Percentiles rank a stretch among this genome's conserved stretches.
Conservation (phyloP, 2,113 vertebrate species). For the Aegypius monachus region DNA sequence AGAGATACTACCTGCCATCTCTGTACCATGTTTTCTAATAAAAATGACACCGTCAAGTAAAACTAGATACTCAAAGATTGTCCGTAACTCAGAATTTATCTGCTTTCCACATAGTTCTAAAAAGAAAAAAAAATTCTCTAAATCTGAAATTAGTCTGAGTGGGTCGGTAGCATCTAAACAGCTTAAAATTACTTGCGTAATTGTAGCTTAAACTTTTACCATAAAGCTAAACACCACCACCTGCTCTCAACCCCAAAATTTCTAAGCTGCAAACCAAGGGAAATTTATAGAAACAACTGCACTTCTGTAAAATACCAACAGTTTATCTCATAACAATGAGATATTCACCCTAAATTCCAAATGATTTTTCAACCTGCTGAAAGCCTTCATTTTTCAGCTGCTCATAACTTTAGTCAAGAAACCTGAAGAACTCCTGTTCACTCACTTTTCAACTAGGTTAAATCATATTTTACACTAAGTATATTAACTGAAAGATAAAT, state of each 20-base stretch:
- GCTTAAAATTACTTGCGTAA: background rate
- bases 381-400: background rate
- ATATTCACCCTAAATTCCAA: background rate
- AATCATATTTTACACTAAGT: background rate
- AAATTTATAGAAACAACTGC: background rate
- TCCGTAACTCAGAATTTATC: background rate
- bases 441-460: background rate
- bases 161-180: background rate
- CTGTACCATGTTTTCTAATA: background rate
- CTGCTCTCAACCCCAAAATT: background rate
- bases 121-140: background rate
- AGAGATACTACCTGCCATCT: background rate
- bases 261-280: background rate
- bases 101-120: background rate
- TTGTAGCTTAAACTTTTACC: background rate
- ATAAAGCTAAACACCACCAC: background rate
- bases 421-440: background rate
- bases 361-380: background rate
- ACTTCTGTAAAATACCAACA: background rate
- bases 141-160: background rate
- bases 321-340: background rate
- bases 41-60: background rate
- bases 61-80: background rate
- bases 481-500: background rate
- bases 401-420: background rate